Evolutionary conservation across 2,113 vertebrate genomes (phyloP).

Genomic region (Otus sunia): DNA sequence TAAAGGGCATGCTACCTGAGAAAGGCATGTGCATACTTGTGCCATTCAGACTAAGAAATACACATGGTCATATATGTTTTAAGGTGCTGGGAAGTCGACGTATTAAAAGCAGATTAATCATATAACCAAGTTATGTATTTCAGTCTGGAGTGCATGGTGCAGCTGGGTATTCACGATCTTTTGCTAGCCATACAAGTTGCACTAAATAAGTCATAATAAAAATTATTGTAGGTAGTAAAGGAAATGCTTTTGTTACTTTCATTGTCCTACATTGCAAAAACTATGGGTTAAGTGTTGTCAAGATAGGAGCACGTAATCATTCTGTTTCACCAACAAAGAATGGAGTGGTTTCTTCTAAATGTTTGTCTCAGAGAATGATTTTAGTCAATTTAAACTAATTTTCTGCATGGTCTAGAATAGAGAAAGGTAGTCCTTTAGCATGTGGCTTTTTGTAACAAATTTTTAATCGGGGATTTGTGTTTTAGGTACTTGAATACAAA

Average conservation of each 20-base stretch:
- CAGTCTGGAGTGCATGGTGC: background rate
- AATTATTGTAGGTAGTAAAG: background rate
- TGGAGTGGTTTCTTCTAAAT: background rate
- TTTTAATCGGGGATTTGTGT: background rate
- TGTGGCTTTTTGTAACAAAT: background rate
- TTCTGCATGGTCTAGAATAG: background rate
- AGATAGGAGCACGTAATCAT: background rate
- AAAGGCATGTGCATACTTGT: background rate
- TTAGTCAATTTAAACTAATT: background rate
- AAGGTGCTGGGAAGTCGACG: background rate
- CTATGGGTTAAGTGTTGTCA: background rate
- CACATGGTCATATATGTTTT: background rate
- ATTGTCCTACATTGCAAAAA: background rate
- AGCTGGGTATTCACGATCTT: background rate
- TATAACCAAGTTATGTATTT: background rate
- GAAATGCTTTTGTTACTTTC: background rate
- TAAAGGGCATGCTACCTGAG: background rate
- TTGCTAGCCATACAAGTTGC: background rate
- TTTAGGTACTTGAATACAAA: background rate
- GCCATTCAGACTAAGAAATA: background rate
- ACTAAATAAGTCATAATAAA: background rate
- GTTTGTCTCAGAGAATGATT: background rate
- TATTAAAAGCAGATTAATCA: background rate
- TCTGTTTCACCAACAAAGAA: background rate
- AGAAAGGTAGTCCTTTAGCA: background rate